Evolutionary conservation across 2,797 vertebrate species (phyloP).

Genomic region (Percopsis omiscomaycus): DNA sequence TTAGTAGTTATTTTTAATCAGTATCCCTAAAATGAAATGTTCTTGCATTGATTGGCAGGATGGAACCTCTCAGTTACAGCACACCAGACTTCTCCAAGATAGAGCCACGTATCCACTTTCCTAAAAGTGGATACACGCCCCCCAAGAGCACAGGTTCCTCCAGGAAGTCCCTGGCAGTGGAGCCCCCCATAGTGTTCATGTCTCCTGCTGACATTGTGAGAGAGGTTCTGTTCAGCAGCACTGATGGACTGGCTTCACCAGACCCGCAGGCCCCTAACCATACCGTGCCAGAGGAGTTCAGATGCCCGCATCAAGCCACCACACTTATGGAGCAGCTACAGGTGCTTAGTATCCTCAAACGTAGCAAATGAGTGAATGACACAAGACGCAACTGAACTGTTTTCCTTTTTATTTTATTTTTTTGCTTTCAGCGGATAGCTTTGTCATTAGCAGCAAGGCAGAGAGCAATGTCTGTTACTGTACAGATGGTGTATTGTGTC

Average conservation of each 20-base stretch:
- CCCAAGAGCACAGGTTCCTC: constrained; percentile 74
- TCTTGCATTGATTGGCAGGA: constrained; percentile 59
- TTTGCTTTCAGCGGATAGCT: no score
- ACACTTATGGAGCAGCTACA: constrained; percentile 88
- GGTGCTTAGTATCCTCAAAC: constrained; percentile 66
- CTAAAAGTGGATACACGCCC: constrained; percentile 81
- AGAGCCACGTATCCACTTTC: constrained; percentile 82
- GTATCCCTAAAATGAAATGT: neutral
- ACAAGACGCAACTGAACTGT: no score
- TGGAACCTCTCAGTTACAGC: constrained; percentile 75
- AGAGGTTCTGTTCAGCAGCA: constrained; percentile 81
- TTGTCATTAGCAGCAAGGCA: no score
- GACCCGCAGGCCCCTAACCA: constrained; percentile 20
- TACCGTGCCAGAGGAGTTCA: constrained; percentile 80
- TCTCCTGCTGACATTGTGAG: constrained; percentile 89
- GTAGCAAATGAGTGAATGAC: no score
- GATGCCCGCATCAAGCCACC: constrained; percentile 81
- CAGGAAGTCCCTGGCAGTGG: constrained; percentile 5
- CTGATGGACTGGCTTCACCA: constrained; percentile 42
- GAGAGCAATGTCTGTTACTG: no score
- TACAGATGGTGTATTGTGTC: no score
- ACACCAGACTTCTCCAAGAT: constrained; percentile 92
- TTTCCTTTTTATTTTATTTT: no score
- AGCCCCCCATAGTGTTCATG: constrained; percentile 76
- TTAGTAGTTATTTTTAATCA: neutral